Percentiles rank a stretch among this genome's conserved stretches.
phyloP scores from a whole-genome alignment of 2,113 vertebrate genomes.

The Barnardius zonarius region DNA sequence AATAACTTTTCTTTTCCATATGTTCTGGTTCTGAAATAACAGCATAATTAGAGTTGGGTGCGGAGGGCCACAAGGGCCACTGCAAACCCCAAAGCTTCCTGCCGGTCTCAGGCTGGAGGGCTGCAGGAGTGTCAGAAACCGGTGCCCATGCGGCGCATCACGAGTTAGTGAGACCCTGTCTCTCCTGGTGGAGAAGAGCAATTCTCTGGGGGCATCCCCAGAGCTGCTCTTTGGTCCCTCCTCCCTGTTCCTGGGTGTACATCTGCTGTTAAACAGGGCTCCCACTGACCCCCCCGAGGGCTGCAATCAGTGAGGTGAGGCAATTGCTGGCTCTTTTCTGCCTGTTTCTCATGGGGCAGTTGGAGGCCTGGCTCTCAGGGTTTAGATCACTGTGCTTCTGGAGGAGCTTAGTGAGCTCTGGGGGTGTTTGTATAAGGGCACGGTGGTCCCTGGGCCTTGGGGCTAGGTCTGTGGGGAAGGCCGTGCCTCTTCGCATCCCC shows the following conservation, averaged over 20 bases:
- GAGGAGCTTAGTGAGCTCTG: background rate
- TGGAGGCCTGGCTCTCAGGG: background rate
- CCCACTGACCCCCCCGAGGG: background rate
- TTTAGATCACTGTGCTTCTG: background rate
- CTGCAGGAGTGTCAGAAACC: background rate
- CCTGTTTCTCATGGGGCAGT: background rate
- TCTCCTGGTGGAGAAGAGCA: background rate
- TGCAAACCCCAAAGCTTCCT: background rate
- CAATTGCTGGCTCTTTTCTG: background rate
- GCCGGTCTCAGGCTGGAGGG: background rate
- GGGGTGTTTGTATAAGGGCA: background rate
- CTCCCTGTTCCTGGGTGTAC: background rate
- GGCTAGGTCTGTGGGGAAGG: background rate
- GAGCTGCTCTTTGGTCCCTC: background rate
- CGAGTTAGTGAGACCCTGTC: background rate
- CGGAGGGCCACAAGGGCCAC: background rate
- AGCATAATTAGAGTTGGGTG: fast-evolving
- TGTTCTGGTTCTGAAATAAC: background rate
- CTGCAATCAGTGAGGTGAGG: background rate
- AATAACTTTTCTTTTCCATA: background rate
- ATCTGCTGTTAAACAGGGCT: background rate
- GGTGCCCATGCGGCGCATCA: fast-evolving
- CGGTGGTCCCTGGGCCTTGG: background rate
- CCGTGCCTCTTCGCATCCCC: fast-evolving
- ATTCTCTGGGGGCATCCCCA: background rate